Evolutionary conservation across 2,113 vertebrate genomes (phyloP), one percentile per base, ranked within the genome.

Genomic region (Opisthocomus hoazin): DNA sequence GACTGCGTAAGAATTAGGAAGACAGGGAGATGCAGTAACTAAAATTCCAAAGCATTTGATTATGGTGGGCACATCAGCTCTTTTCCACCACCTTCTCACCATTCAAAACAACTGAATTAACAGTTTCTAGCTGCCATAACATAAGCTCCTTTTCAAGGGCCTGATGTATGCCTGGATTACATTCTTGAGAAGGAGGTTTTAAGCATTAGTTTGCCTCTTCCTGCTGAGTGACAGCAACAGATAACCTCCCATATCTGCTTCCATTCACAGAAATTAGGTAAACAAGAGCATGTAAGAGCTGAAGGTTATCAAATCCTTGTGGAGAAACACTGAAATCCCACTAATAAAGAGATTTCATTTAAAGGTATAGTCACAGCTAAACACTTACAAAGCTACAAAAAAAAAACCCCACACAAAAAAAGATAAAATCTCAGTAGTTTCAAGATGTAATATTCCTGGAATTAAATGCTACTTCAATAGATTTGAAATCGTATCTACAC

Each of bases 271-370:
- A 87, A 58, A 79, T 41, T 21, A 77, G 27, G 18, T 73, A 90
- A 89, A 3, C 32, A 37, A 50, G 37, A 77, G 30, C 12, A 70
- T 14, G 10, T 39, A 69, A 45, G 19, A 9, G 3, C 15, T 56
- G 17, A 0, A 1, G 10, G 9, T 12, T 53, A 82, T 9, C 39
- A 81, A 63, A 69, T 58, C 9, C 18, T 58, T 2, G 0, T 15
- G 29, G 46, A 87, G 8, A 73, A 82, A 57, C 26, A 48, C 41
- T 56, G 39, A 81, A 89, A 71, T 53, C 19, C 24, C 37, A 79
- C 19, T 30, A 61, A 46, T 5, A 68, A 53, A 37, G 21, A 26
- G n/a, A 68, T 21, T 50, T 58, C 2, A 70, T 64, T 56, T 83
- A 41, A 84, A 37, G 9, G 3, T 48, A 66, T 0, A 58, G 10